phyloP scores from a whole-genome alignment of 92 coral and sea anemone species.

The Epizoanthus illoricatus region DNA sequence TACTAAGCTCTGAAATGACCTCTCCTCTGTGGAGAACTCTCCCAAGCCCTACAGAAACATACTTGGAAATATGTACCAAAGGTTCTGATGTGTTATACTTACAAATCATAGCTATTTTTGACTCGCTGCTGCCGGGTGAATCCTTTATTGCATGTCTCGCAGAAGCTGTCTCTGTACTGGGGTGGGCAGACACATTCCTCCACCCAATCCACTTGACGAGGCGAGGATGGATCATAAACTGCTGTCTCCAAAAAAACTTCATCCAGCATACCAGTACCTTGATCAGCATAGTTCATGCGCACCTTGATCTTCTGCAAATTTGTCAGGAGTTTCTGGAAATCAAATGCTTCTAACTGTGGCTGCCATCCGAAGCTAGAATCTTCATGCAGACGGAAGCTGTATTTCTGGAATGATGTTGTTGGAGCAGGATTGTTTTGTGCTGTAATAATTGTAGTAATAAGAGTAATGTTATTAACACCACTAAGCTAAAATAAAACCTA shows the following conservation, averaged over 20 bases:
- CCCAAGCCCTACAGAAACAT: no score
- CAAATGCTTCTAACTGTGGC: conserved; percentile 78
- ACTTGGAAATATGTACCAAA: background rate
- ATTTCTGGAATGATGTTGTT: conserved; percentile 72
- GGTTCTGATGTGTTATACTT: conserved; percentile 31
- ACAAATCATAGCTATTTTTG: conserved; percentile 74
- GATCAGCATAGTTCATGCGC: conserved; percentile 91
- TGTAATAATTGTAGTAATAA: background rate
- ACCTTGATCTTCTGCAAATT: conserved; percentile 57
- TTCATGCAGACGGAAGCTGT: conserved; percentile 87
- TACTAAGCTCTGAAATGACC: no score
- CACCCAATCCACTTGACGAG: conserved; percentile 82
- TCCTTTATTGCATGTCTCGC: conserved; percentile 84
- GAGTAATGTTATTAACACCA: background rate
- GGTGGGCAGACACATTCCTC: conserved; percentile 94
- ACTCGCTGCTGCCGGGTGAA: conserved; percentile 66
- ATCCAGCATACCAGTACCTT: conserved; percentile 95
- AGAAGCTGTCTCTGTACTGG: conserved; percentile 71
- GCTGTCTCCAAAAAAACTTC: conserved; percentile 87
- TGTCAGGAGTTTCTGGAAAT: conserved; percentile 83
- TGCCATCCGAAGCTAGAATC: conserved; percentile 90
- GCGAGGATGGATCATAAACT: conserved; percentile 61
- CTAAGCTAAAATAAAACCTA: background rate
- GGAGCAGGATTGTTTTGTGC: conserved; percentile 81
- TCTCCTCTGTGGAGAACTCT: no score